Base-by-base conservation (phyloP, 2,113 vertebrate species). In the Carassius carassius region DNA sequence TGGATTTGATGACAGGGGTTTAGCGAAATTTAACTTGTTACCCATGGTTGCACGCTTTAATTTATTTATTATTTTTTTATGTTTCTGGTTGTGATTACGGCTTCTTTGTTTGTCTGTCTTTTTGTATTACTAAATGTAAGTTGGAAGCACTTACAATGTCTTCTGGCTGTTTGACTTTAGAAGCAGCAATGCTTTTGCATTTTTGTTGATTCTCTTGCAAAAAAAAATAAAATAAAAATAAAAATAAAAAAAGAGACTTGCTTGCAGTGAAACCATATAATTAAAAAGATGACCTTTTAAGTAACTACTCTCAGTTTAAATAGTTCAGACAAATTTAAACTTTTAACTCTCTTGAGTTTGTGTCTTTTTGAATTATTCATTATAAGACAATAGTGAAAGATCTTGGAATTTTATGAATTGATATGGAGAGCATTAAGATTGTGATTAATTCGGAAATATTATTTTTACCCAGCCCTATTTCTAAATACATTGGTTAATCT, bases 1-100 rank as follows among this genome's bases (percentile, higher is more conserved):
- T 96, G 95, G 96, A 96, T 37, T 84, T 67, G 76, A 84, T 76
- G 47, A 51, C 41, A 4, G 25, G 56, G 41, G 54, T 84, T 86
- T 51, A 82, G 56, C 69, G 16, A 82, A 78, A 75, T 73, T 67
- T 78, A 76, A 83, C 81, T 86, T 62, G 49, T 17, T 51, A 63
- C 65, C 79, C 63, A 44, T 65, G 23, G 23, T 49, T 25, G 78
- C 77, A 58, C 10, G 9, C 51, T 35, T 0, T 77, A 77, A 77
- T 65, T 60, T 47, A 49, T 83, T 44, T 29, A n/a, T 82, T 78
- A 41, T 86, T 62, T 51, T 32, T 70, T 82, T 78, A 37, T 41
- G 5, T 84, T 37, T 51, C 32, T 70, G 44, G 41, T 60, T 49
- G 56, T 79, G n/a, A 63, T 79, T 63, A 79, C 6, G 9, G n/a